These are phyloP conservation scores for Drosophila melanica DNA, from an alignment of 1,140 invertebrate species.

Conservation along the genomic window DNA sequence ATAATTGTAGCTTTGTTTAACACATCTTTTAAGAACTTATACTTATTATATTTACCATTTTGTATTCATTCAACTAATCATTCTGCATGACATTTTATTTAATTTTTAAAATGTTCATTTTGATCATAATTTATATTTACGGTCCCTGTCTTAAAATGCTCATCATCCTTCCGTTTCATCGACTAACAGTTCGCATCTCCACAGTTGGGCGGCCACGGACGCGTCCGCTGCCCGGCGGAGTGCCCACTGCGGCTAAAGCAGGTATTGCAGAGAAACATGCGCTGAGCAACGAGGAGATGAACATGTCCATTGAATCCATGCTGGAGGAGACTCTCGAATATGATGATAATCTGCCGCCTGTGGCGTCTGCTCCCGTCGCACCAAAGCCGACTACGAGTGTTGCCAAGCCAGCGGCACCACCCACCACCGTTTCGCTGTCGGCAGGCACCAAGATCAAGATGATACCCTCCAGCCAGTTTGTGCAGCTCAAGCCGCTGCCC, in stretches of 20 bases:
- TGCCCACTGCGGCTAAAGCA: conserved; percentile 34
- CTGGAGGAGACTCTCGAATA: conserved; percentile 61
- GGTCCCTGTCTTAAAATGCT: conserved; percentile 42
- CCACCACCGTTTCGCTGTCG: conserved; percentile 43
- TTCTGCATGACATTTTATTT: neutral
- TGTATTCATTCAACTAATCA: neutral
- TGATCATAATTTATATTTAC: conserved; percentile 48
- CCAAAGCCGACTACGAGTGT: conserved; percentile 6
- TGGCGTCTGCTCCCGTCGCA: neutral
- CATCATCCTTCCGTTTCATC: conserved; percentile 54
- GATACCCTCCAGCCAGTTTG: conserved; percentile 76
- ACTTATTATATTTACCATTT: neutral
- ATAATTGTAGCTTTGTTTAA: too few relatives aligned
- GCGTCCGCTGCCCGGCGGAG: conserved; percentile 60
- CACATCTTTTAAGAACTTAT: neutral
- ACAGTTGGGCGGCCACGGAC: conserved; percentile 84
- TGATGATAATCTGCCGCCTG: conserved; percentile 36
- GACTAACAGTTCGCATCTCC: conserved; percentile 56
- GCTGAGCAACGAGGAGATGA: conserved; percentile 74
- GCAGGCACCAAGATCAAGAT: conserved; percentile 75
- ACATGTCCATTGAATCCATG: conserved; percentile 78
- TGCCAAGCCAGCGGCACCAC: conserved; percentile 20
- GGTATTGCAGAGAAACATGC: conserved; percentile 21
- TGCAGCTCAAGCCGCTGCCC: conserved; percentile 66
- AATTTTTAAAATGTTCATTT: neutral